phyloP scores from a whole-genome alignment of 2,113 vertebrate genomes.

The Zosterops lateralis region DNA sequence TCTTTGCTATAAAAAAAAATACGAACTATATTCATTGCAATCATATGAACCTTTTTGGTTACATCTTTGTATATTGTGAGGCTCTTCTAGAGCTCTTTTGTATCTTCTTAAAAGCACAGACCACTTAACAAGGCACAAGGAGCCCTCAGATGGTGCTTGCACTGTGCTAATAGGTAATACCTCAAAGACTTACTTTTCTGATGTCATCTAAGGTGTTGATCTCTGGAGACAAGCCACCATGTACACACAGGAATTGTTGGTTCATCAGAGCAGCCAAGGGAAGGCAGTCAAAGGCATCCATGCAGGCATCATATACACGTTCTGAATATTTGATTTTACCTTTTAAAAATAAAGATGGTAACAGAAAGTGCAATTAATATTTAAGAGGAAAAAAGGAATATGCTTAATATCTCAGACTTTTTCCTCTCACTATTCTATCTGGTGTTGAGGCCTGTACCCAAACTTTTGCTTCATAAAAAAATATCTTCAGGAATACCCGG shows the following conservation, averaged over 20 bases:
- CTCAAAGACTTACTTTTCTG: slow-evolving; percentile 91
- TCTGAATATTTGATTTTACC: slow-evolving; percentile 99
- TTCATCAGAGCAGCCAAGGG: slow-evolving; percentile 98
- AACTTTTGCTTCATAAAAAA: not conserved
- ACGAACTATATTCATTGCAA: not conserved
- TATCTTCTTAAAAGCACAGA: not conserved
- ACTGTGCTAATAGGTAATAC: not conserved
- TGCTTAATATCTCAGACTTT: not conserved
- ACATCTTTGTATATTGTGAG: not conserved
- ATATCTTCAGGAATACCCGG: not conserved
- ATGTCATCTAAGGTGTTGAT: slow-evolving; percentile 98
- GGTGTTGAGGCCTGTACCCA: not conserved
- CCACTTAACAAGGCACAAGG: not conserved
- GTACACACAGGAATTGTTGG: slow-evolving; percentile 97
- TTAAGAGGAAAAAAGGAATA: not conserved
- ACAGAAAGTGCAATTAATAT: not conserved
- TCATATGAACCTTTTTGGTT: not conserved
- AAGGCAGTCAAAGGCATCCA: slow-evolving; percentile 99
- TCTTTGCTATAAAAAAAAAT: not conserved
- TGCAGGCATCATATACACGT: slow-evolving; percentile 95
- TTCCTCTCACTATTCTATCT: not conserved
- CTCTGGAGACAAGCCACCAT: slow-evolving; percentile 96
- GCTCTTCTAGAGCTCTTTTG: not conserved
- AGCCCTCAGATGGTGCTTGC: not conserved
- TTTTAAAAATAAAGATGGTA: slow-evolving; percentile 68